phyloP scores from a whole-genome alignment of 2,888 invertebrate species.

The Stegophylla sp. region DNA sequence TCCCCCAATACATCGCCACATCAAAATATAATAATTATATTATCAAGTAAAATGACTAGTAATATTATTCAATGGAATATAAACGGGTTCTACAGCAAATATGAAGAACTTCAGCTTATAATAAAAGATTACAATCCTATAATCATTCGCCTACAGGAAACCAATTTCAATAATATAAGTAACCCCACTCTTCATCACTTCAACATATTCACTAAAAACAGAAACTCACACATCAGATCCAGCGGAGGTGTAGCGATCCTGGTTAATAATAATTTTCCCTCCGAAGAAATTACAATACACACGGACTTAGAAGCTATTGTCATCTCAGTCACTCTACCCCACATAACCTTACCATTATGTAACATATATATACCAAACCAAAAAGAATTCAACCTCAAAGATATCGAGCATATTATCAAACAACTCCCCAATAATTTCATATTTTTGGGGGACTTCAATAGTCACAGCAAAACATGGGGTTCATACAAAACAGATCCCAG shows the following conservation, averaged over 20 bases:
- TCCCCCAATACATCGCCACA: too few relatives aligned
- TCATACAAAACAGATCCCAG: not conserved
- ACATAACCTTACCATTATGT: not conserved
- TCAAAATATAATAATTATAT: too few relatives aligned
- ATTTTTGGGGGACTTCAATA: too few relatives aligned
- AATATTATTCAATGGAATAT: not conserved
- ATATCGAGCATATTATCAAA: too few relatives aligned
- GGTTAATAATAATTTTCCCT: not conserved
- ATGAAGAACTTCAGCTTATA: not conserved
- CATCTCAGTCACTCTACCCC: not conserved
- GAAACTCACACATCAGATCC: not conserved
- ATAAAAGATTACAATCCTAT: not conserved
- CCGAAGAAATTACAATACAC: not conserved
- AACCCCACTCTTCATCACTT: not conserved
- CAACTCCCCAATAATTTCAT: too few relatives aligned
- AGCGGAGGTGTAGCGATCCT: not conserved
- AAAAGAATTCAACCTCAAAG: too few relatives aligned
- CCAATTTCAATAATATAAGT: not conserved
- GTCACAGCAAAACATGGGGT: not conserved
- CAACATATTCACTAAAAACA: not conserved
- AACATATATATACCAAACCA: not conserved
- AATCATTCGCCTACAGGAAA: not conserved
- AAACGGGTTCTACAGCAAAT: constrained; percentile 5
- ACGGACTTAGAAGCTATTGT: not conserved
- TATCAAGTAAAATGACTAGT: not conserved